These are phyloP conservation scores for Nanorana parkeri DNA, from an alignment of 2,113 vertebrate species.

Conservation along the genomic window DNA sequence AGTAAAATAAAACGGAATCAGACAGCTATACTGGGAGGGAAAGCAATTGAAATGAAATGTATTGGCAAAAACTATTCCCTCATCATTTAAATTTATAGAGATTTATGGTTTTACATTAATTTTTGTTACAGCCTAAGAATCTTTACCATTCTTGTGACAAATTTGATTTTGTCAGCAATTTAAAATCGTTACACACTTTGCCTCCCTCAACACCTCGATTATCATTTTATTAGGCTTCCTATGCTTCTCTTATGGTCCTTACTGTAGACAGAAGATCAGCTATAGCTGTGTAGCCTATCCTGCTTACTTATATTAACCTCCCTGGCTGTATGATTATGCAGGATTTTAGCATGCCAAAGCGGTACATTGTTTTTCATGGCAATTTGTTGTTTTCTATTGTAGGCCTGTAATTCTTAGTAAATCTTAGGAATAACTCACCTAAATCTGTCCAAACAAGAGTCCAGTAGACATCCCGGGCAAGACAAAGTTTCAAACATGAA, in stretches of 20 bases:
- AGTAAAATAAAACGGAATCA: conserved; percentile 26
- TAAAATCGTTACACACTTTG: conserved; percentile 32
- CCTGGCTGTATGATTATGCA: no score
- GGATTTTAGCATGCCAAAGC: no score
- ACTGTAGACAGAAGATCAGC: background rate
- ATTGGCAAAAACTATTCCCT: conserved; percentile 20
- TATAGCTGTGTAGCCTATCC: background rate
- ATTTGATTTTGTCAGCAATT: conserved; percentile 39
- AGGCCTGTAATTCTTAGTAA: no score
- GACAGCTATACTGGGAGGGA: conserved; percentile 26
- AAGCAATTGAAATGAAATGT: conserved; percentile 23
- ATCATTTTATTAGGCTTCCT: conserved; percentile 14
- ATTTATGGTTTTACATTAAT: conserved; percentile 50
- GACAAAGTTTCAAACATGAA: no score
- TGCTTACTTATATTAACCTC: no score
- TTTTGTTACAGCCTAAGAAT: conserved; percentile 35
- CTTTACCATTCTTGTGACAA: conserved; percentile 22
- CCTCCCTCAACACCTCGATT: conserved; percentile 11
- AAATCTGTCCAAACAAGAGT: no score
- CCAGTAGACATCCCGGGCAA: no score
- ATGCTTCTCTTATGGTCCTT: background rate
- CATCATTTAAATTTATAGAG: conserved; percentile 38
- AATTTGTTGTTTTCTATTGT: no score
- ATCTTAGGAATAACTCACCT: no score
- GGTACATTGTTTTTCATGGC: no score